A percentile compares a stretch with the other conserved stretches of the same genome.
Evolutionary conservation across 2,888 invertebrate species (phyloP).

Genomic region (Drosophila yooni): DNA sequence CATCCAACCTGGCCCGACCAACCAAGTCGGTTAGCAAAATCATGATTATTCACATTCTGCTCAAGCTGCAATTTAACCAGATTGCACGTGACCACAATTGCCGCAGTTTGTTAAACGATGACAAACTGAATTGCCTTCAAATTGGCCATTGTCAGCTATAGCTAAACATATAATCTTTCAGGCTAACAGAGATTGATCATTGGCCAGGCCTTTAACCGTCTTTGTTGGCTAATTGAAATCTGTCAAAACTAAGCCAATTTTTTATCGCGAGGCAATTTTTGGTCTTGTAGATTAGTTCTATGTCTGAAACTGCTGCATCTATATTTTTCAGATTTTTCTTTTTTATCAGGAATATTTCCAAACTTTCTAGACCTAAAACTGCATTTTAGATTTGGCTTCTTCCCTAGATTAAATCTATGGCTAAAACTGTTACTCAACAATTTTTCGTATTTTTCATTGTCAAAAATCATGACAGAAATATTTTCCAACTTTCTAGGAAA

Average conservation of each 20-base stretch:
- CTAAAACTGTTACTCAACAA: background rate
- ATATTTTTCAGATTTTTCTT: background rate
- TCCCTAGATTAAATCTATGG: fast-evolving
- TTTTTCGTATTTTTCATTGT: background rate
- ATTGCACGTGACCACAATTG: conserved; percentile 45
- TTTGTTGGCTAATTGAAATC: background rate
- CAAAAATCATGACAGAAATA: background rate
- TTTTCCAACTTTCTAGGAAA: background rate
- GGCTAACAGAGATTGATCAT: background rate
- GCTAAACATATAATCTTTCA: background rate
- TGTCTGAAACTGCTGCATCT: background rate
- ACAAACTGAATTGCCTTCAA: background rate
- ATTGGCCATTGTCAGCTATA: background rate
- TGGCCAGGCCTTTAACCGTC: background rate
- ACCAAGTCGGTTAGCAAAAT: conserved; percentile 69
- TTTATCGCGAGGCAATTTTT: background rate
- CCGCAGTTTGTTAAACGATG: conserved; percentile 17
- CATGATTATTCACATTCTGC: conserved; percentile 59
- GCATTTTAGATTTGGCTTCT: background rate
- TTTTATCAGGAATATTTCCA: background rate
- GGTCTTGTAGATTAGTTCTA: background rate
- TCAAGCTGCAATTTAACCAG: conserved; percentile 25
- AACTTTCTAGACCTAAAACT: background rate
- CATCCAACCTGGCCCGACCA: conserved; percentile 75
- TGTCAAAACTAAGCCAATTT: background rate